Base-by-base conservation (phyloP, 2,113 vertebrate species). In the Physeter macrocephalus region DNA sequence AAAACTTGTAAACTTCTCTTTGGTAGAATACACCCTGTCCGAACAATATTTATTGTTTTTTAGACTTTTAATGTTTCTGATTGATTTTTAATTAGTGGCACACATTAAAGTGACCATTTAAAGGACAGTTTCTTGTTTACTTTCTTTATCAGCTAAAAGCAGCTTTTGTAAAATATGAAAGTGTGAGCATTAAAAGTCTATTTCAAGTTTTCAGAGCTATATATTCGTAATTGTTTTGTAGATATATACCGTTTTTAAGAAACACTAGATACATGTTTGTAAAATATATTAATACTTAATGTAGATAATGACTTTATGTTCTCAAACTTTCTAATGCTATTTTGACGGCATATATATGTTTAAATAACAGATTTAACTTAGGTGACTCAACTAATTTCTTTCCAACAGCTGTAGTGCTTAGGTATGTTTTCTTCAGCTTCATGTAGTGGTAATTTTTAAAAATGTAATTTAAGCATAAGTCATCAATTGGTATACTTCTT, bases 21-120 rank as follows among this genome's bases (percentile, higher is more conserved):
- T 90, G 57, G 20, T 72, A 85, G 75, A 96, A 95, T 95, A 57
- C 0, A 0, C 6, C 5, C 0, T 85, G 2, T 94, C 87, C 97
- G 90, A 96, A 95, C 93, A 98, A 72, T 62, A 92, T 94, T 94
- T 96, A 98, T 82, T 85, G 93, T 52, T 94, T 97, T 95, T 97
- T 80, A 94, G 96, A 97, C 46, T 96, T 93, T 67, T 71, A 97
- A 74, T 97, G 81, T 84, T 97, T 98, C 97, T 98, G 96, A 98
- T 98, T 98, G 97, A 98, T 98, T 98, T 98, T 98, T 98, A 98
- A 98, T 98, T 99, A 99, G 97, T 98, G 91, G 75, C 97, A 94
- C 96, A 97, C 96, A 98, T 98, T 98, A 98, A 98, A 98, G 97
- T 41, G 88, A 97, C 92, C 92, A 98, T 97, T 98, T 98, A 98